phyloP scores from a whole-genome alignment of 2,113 vertebrate species.

The Spilogale gracilis region DNA sequence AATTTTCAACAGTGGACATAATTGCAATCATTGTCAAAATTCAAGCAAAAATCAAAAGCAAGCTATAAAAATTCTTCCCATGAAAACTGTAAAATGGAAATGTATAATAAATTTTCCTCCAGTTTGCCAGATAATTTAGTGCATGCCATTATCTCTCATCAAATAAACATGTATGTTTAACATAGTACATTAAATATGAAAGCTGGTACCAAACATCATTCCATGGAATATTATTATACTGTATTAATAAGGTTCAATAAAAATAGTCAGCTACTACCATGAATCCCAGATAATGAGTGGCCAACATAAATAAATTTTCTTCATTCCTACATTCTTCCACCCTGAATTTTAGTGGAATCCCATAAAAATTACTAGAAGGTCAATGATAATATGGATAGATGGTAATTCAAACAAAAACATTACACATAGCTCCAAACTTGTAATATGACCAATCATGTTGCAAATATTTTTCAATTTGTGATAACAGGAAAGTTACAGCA shows the following conservation, averaged over 20 bases:
- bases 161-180: slow-evolving; percentile 3
- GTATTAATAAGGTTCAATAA: neutral
- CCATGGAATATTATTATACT: neutral
- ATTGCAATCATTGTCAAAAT: neutral
- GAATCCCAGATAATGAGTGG: neutral
- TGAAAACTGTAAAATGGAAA: neutral
- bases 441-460: neutral
- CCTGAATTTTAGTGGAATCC: neutral
- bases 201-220: neutral
- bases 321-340: neutral
- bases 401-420: neutral
- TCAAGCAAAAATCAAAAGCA: neutral
- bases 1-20: neutral
- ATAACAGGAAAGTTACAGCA: neutral
- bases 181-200: neutral
- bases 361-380: neutral
- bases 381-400: neutral
- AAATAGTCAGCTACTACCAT: neutral
- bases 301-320: neutral
- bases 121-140: neutral
- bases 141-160: neutral
- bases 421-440: neutral
- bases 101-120: neutral
- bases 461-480: neutral
- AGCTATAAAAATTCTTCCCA: neutral